A percentile compares a stretch with the other conserved stretches of the same genome.
Evolutionary conservation across 1,140 invertebrate species (phyloP).

Genomic region (Dryas iulia): DNA sequence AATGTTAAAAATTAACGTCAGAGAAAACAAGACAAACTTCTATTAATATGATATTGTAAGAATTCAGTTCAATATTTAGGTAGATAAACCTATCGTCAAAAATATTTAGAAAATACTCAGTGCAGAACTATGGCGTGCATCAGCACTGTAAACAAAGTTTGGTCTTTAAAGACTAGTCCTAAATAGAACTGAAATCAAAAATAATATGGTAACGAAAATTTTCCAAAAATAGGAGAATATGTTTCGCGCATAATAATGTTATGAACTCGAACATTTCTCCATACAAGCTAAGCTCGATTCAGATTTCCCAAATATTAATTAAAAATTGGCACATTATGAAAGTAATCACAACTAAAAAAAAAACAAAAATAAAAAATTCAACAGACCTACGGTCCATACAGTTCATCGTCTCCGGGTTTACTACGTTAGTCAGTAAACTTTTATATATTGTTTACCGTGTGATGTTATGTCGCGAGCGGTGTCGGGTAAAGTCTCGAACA

Average conservation of each 20-base stretch:
- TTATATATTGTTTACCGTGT: constrained; percentile 80
- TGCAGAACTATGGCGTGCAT: constrained; percentile 12
- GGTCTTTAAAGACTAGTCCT: constrained; percentile 73
- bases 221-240: constrained; percentile 55
- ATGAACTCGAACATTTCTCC: constrained; percentile 51
- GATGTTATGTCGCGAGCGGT: constrained; percentile 81
- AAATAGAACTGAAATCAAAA: constrained; percentile 63
- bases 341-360: constrained; percentile 75
- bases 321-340: constrained; percentile 78
- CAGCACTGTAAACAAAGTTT: constrained; percentile 57
- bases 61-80: not conserved
- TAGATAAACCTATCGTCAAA: constrained; percentile 23
- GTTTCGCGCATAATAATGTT: constrained; percentile 41
- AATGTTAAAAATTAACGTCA: constrained; percentile 28
- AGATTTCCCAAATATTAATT: constrained; percentile 64
- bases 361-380: constrained; percentile 65
- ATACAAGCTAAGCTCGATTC: constrained; percentile 71
- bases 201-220: constrained; percentile 69
- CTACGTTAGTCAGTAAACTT: constrained; percentile 79
- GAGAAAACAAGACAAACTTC: constrained; percentile 6
- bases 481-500: constrained; percentile 82
- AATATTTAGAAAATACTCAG: constrained; percentile 4
- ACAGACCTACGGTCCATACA: constrained; percentile 62
- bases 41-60: not conserved
- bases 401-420: constrained; percentile 41